A percentile compares a stretch with the other conserved stretches of the same genome.
These are phyloP conservation scores for Silvanus unidentatus DNA, from an alignment of 2,888 invertebrate genomes.

Conservation along the genomic window DNA sequence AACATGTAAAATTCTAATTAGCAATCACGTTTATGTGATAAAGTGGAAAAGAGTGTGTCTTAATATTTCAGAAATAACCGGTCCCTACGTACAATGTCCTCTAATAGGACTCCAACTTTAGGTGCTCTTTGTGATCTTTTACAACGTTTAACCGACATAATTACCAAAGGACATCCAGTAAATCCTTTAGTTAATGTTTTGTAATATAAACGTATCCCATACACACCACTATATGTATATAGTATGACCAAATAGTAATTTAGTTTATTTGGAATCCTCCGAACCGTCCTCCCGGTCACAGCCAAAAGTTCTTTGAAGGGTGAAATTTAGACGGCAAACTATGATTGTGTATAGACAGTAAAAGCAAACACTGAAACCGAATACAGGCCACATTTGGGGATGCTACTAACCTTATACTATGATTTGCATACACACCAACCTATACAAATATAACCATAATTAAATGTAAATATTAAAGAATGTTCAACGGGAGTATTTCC, in stretches of 20 bases:
- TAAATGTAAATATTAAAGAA: conserved; percentile 5
- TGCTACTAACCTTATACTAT: conserved; percentile 3
- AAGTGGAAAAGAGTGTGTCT: no score
- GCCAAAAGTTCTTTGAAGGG: conserved; percentile 2
- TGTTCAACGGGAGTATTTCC: neutral
- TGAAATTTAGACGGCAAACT: conserved; percentile 6
- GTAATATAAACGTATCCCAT: conserved; percentile 1
- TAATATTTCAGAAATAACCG: no score
- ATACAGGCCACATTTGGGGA: conserved; percentile 6
- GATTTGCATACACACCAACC: conserved; percentile 5
- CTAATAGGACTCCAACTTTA: no score
- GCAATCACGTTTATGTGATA: no score
- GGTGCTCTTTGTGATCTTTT: no score
- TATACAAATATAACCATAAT: conserved; percentile 4
- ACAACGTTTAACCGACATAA: no score
- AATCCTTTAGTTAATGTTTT: neutral
- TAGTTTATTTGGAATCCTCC: conserved; percentile 3
- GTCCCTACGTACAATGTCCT: no score
- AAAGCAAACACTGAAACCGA: conserved; percentile 6
- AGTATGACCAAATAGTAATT: conserved; percentile 6
- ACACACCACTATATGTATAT: neutral
- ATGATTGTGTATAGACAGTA: conserved; percentile 3
- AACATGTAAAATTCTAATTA: no score
- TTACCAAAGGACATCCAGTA: no score
- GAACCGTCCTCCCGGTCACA: conserved; percentile 1